Conservation (phyloP, 2,113 vertebrate species). For the Lagopus leucura region DNA sequence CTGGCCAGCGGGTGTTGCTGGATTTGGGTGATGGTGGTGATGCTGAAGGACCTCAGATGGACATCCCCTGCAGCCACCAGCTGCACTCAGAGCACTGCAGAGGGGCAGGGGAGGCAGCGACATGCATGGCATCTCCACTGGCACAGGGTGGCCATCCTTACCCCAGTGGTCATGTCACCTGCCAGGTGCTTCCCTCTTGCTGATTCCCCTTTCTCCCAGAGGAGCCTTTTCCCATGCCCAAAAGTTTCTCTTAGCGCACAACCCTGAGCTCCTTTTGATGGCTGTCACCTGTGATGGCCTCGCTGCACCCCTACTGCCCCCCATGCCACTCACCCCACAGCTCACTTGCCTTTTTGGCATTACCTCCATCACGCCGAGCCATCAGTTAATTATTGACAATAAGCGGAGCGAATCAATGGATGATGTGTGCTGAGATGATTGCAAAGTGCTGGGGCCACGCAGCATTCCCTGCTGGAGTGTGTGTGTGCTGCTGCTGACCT, state of each 20-base stretch:
- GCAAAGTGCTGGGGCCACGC: rapidly evolving
- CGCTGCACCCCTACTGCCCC: rapidly evolving
- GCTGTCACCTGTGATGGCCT: rapidly evolving
- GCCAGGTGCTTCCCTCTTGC: rapidly evolving
- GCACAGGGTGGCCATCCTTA: background rate
- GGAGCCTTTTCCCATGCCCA: rapidly evolving
- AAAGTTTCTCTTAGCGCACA: background rate
- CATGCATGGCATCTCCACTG: background rate
- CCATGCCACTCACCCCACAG: rapidly evolving
- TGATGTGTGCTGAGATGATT: background rate
- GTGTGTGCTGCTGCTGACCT: rapidly evolving
- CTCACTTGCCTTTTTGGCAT: background rate
- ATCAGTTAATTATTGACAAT: background rate
- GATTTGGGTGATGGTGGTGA: background rate
- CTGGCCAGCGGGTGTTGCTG: too few relatives aligned
- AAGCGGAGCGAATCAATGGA: background rate
- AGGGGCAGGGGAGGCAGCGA: background rate
- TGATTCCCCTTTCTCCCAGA: rapidly evolving
- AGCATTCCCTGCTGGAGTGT: rapidly evolving
- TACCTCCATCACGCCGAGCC: rapidly evolving
- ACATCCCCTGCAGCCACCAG: background rate
- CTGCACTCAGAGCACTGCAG: background rate
- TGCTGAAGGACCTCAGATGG: background rate
- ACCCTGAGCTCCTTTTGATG: background rate
- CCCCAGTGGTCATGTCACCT: background rate